Conservation (phyloP, 2,888 invertebrate species). For the Apamea crenata region DNA sequence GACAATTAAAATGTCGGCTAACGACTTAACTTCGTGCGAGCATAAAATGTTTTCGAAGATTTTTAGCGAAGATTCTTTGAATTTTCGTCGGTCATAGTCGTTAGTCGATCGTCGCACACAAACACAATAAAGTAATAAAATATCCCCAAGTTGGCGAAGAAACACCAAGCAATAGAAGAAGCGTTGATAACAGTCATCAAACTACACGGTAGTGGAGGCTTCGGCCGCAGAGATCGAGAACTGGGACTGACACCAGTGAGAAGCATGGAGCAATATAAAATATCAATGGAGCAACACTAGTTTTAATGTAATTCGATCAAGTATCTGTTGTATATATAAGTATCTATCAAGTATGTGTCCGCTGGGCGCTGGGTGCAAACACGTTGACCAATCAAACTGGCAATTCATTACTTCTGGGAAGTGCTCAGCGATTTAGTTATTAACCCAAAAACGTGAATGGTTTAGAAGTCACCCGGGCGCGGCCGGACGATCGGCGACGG, state of each 20-base stretch:
- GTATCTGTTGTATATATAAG: too few species aligned
- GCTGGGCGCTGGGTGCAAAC: conserved; percentile 9
- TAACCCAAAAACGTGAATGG: conserved; percentile 39
- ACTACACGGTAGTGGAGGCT: neutral
- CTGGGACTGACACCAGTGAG: neutral
- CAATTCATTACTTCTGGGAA: conserved; percentile 38
- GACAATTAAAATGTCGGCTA: conserved; percentile 75
- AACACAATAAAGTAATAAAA: conserved; percentile 54
- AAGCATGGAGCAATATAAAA: neutral
- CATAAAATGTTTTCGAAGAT: conserved; percentile 71
- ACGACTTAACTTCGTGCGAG: conserved; percentile 70
- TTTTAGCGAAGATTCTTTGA: conserved; percentile 57
- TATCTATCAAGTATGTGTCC: too few species aligned
- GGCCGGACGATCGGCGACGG: neutral
- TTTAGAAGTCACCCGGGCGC: conserved; percentile 18
- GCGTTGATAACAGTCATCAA: conserved; percentile 17
- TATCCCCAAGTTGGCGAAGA: conserved; percentile 30
- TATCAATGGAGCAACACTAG: neutral
- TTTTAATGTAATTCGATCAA: conserved; percentile 5
- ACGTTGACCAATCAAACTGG: conserved; percentile 26
- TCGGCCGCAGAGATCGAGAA: neutral
- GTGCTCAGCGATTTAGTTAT: conserved; percentile 25
- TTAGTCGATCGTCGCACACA: conserved; percentile 37
- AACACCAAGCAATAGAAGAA: conserved; percentile 30
- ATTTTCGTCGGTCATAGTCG: conserved; percentile 48